A percentile compares a stretch with the other conserved stretches of the same genome.
Evolutionary conservation across 2,888 invertebrate species (phyloP).

Genomic region (Cosmorhoe ocellata): DNA sequence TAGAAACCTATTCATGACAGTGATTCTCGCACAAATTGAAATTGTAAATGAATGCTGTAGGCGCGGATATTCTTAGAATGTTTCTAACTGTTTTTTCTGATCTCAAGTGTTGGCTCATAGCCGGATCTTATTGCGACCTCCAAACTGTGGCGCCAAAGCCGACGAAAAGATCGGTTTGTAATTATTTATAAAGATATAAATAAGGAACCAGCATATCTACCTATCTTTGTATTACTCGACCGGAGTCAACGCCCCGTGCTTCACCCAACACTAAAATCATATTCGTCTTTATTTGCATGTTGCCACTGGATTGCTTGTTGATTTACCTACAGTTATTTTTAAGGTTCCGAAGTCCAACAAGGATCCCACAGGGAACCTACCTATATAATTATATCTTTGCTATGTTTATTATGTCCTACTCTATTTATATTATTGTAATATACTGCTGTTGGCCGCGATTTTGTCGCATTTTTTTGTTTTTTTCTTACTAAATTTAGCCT

Average conservation of each 20-base stretch:
- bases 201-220: slow-evolving; percentile 37
- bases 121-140: slow-evolving; percentile 50
- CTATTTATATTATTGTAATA: too few relatives aligned
- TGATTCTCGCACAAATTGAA: slow-evolving; percentile 30
- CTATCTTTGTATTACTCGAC: slow-evolving; percentile 26
- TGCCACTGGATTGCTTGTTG: slow-evolving; percentile 52
- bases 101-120: slow-evolving; percentile 35
- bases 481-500: too few relatives aligned
- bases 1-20: slow-evolving; percentile 2
- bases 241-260: slow-evolving; percentile 62
- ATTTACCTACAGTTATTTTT: slow-evolving; percentile 35
- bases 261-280: slow-evolving; percentile 57
- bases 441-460: too few relatives aligned
- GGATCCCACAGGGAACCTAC: too few relatives aligned
- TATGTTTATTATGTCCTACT: too few relatives aligned
- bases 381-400: too few relatives aligned
- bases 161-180: slow-evolving; percentile 50
- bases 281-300: slow-evolving; percentile 63
- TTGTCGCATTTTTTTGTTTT: too few relatives aligned
- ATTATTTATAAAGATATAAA: slow-evolving; percentile 49
- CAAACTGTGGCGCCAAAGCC: slow-evolving; percentile 64
- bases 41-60: slow-evolving; percentile 28
- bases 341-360: too few relatives aligned
- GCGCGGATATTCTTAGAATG: slow-evolving; percentile 27
- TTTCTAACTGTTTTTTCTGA: slow-evolving; percentile 28